phyloP scores from a whole-genome alignment of 53 echinoderm and acorn worm genomes.

The Arbacia lixula region DNA sequence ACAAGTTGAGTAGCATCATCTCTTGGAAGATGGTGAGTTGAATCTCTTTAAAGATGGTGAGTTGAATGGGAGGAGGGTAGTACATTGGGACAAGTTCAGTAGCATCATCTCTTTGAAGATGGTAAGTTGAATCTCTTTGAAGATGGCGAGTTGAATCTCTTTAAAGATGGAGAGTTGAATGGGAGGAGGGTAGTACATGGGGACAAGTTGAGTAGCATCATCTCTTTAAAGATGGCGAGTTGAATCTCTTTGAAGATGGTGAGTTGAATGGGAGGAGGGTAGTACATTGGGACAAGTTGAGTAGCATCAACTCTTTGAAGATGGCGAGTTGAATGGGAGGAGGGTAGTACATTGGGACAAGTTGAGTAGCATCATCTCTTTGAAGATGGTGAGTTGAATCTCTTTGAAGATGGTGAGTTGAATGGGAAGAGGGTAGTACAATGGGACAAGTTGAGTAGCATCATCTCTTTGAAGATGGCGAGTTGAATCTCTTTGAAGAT shows the following conservation, averaged over 20 bases:
- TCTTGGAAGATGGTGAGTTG: too few species aligned
- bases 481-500: too few species aligned
- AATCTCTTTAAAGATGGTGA: too few species aligned
- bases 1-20: too few species aligned
- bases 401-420: not conserved
- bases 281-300: conserved; percentile 21
- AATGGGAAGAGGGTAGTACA: conserved; percentile 6
- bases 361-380: too few species aligned
- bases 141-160: too few species aligned
- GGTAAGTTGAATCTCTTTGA: not conserved
- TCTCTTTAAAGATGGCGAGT: not conserved
- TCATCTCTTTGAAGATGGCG: too few species aligned
- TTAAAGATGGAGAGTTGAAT: too few species aligned
- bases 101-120: not conserved
- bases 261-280: not conserved
- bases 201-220: conserved; percentile 3
- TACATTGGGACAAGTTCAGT: not conserved
- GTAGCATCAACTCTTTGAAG: not conserved
- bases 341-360: conserved; percentile 11
- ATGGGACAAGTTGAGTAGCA: conserved; percentile 26
- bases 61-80: not conserved
- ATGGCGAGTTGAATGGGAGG: not conserved
- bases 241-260: not conserved
- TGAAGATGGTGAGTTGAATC: too few species aligned
- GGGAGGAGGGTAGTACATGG: conserved; percentile 3